Percentiles rank a stretch among this genome's conserved stretches.
Conservation (phyloP, 35 echinoderm and acorn worm species). For the Apostichopus parvimensis region DNA sequence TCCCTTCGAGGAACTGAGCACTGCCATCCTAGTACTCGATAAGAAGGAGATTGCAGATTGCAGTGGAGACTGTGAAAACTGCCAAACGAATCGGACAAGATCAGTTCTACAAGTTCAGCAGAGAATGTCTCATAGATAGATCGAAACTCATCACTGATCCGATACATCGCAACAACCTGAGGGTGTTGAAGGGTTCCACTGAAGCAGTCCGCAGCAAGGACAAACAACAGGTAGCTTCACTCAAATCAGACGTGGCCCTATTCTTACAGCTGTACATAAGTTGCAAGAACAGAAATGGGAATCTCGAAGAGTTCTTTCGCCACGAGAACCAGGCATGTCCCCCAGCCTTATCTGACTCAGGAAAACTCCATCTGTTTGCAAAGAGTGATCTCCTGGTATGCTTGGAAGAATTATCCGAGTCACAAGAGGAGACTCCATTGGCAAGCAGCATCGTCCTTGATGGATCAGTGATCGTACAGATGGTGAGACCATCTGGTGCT, state of each 20-base stretch:
- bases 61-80: not conserved
- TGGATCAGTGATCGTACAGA: constrained; percentile 26
- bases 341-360: constrained; percentile 26
- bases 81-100: not conserved
- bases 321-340: constrained; percentile 50
- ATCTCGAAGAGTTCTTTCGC: constrained; percentile 49
- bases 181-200: not conserved
- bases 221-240: constrained; percentile 29
- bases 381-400: not conserved
- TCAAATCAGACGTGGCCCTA: constrained; percentile 42
- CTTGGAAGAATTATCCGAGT: not conserved
- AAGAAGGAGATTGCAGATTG: constrained; percentile 51
- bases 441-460: constrained; percentile 24
- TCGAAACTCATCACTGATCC: not conserved
- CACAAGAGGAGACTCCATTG: not conserved
- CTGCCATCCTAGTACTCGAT: constrained; percentile 45
- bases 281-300: not conserved
- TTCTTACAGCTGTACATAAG: not conserved
- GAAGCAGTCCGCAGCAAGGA: not conserved
- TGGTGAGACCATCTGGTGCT: not conserved
- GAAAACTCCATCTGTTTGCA: not conserved
- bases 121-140: not conserved
- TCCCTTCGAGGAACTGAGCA: constrained; percentile 50
- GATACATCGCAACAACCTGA: not conserved
- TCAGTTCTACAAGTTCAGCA: not conserved